Conservation (phyloP, 2,888 invertebrate species). For the Hoplodrina blanda region DNA sequence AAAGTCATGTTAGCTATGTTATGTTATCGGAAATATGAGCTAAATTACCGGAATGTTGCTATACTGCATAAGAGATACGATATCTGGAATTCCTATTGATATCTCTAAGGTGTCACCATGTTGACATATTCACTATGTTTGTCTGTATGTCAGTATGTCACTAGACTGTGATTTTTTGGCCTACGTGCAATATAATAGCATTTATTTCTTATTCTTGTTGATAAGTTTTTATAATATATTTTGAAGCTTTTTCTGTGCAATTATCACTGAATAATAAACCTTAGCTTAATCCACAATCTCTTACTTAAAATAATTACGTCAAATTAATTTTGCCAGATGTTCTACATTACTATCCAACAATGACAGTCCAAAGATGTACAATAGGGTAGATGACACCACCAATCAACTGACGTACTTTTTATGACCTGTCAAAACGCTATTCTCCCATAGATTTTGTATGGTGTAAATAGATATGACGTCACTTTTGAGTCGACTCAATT, state of each 20-base stretch:
- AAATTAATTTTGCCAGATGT: too few relatives aligned
- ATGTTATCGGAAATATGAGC: constrained; percentile 5
- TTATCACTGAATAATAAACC: neutral
- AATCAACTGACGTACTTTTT: too few relatives aligned
- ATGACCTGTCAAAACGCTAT: too few relatives aligned
- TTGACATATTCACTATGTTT: neutral
- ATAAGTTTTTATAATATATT: neutral
- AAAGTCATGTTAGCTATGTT: neutral
- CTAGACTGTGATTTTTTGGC: neutral
- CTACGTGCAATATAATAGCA: neutral
- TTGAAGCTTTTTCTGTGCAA: neutral
- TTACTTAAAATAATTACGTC: too few relatives aligned
- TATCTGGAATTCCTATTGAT: constrained; percentile 32
- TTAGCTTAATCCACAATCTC: too few relatives aligned
- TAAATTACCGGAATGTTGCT: constrained; percentile 5
- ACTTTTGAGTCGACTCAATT: too few relatives aligned
- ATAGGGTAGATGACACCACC: too few relatives aligned
- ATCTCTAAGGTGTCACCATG: constrained; percentile 11
- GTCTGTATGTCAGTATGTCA: constrained; percentile 17
- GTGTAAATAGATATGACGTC: too few relatives aligned
- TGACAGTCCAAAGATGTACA: too few relatives aligned
- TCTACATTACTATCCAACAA: too few relatives aligned
- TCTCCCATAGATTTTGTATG: too few relatives aligned
- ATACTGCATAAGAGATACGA: constrained; percentile 11
- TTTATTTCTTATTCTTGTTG: too few relatives aligned